Base-by-base conservation (phyloP, 2,888 invertebrate species). In the Tetheella fluctuosa region DNA sequence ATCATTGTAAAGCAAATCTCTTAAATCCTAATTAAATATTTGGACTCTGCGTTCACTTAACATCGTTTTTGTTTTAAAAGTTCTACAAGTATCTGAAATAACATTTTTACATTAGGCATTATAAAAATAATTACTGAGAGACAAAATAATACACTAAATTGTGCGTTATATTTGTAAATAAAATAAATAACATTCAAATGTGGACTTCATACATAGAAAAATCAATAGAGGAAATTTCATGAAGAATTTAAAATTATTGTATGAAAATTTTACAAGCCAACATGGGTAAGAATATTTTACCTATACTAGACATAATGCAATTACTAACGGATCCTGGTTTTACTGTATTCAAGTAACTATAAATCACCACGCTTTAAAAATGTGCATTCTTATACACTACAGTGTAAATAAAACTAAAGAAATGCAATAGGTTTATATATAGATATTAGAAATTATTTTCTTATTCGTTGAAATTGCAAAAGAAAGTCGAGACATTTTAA, bases 1-100 rank as follows among this genome's bases (percentile, higher is more conserved):
- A n/a, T 17, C 0, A 42, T 42, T 6, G 30, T 10, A 2, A 42
- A 42, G 42, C n/a, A 42, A 42, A 42, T 42, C 42, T 17, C 42
- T 6, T n/a, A 17, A 42, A 39, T n/a, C 7, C n/a, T 42, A 23
- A 53, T 25, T 28, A 25, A 37, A 23, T 28, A 25, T 25, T n/a
- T 53, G 15, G 28, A 53, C 28, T 53, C 28, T 13, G 28, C 25
- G 8, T 28, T 28, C n/a, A 28, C 53, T 15, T 28, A 53, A 53
- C 25, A 53, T 28, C 13, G 25, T 13, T 53, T 25, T 53, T 28
- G 53, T n/a, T 53, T 53, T 25, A 53, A 53, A 53, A 53, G 28
- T n/a, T 53, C 1, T n/a, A 5, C 4, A 52, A 52, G 23, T 52
- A 23, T 23, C 25, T 30, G 2, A 30, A 7, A 10, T 30, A 30